phyloP scores from a whole-genome alignment of 2,888 invertebrate genomes.

The Lacanobia wlatinum region DNA sequence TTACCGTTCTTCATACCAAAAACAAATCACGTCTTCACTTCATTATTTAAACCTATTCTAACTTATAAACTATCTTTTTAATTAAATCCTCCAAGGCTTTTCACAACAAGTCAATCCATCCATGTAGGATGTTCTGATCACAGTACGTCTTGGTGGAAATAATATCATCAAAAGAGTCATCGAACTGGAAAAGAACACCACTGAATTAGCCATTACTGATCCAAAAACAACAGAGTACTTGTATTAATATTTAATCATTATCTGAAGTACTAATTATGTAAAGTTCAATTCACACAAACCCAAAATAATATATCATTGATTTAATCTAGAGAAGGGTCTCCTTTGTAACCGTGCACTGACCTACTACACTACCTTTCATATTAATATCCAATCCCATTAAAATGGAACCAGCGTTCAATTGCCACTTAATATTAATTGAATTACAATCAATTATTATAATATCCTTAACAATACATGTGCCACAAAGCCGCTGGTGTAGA shows the following conservation, averaged over 20 bases:
- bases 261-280: background rate
- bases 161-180: too few species aligned
- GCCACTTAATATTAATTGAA: constrained; percentile 45
- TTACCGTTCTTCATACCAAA: too few species aligned
- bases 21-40: too few species aligned
- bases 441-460: constrained; percentile 41
- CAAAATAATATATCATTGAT: background rate
- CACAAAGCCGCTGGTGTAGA: constrained; percentile 9
- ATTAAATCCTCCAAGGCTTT: too few species aligned
- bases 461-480: constrained; percentile 2
- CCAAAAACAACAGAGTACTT: too few species aligned
- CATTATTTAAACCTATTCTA: too few species aligned
- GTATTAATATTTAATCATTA: background rate
- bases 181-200: too few species aligned
- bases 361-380: background rate
- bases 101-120: too few species aligned
- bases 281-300: background rate
- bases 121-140: too few species aligned
- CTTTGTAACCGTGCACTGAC: background rate
- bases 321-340: background rate
- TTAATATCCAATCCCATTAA: constrained; percentile 5
- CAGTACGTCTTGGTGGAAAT: too few species aligned
- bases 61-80: too few species aligned
- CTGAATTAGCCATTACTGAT: too few species aligned
- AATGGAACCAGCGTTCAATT: constrained; percentile 21